Evolutionary conservation across 2,113 vertebrate genomes (phyloP), one percentile per base, ranked within the genome.

Genomic region (Puffinus mauretanicus): DNA sequence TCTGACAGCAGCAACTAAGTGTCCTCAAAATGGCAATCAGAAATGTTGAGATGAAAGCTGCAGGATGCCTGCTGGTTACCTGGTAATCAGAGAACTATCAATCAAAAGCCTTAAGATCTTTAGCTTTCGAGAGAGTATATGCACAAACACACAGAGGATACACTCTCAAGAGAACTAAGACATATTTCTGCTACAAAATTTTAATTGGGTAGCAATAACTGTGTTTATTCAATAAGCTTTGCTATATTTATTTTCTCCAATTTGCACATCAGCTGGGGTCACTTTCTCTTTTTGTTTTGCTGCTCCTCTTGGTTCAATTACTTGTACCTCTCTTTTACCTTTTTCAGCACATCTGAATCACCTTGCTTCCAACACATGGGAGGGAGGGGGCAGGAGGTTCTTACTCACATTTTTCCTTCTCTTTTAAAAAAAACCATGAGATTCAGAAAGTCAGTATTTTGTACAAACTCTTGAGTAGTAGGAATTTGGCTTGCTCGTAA

Each of bases 81-180:
- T 91, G 60, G 18, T 85, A 82, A 91, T 71, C 80, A 95, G 58
- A 93, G 76, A 77, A 18, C 25, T 49, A 46, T 91, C 84, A 91
- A 13, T 94, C 91, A 94, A 73, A 90, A 88, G 26, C 34, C 66
- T 82, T 82, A 72, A 95, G 76, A 62, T 79, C 55, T 90, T 78
- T 7, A 91, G 60, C 12, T 91, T 88, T 92, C 0, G 1, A 61
- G 61, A 40, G 26, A 30, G 6, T 29, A 26, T 46, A 51, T 72
- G 40, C 42, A 49, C 15, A 42, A 10, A 13, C 9, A 64, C 1
- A 24, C 14, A 82, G 49, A 89, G 9, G 19, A 52, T 55, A 57
- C 0, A 0, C 13, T 80, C 14, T 83, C 60, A 44, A 65, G 49
- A 34, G 27, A 88, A 69, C 22, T 47, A 60, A 55, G 46, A 71